Percentiles rank a stretch among this genome's conserved stretches.
phyloP scores from a whole-genome alignment of 2,113 vertebrate species.

The Psammodynastes pulverulentus region DNA sequence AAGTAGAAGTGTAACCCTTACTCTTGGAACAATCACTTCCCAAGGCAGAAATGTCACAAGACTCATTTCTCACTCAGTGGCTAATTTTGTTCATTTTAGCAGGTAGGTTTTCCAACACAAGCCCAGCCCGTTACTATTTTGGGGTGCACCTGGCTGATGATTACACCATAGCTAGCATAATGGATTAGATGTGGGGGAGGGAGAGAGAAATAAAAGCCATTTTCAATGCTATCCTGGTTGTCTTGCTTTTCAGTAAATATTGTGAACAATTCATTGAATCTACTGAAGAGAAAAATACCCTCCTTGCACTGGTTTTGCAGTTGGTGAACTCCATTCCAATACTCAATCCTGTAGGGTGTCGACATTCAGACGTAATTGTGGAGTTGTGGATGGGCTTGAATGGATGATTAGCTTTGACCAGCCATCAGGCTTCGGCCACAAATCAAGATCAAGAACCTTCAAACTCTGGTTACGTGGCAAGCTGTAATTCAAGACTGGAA shows the following conservation, averaged over 20 bases:
- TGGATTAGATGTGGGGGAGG: neutral
- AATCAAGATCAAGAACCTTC: neutral
- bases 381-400: neutral
- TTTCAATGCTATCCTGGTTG: neutral
- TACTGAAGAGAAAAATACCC: neutral
- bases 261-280: neutral
- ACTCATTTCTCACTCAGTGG: neutral
- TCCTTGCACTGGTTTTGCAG: neutral
- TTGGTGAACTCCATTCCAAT: neutral
- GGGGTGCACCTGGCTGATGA: neutral
- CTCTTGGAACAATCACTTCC: neutral
- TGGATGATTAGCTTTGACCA: neutral
- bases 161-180: neutral
- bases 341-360: neutral
- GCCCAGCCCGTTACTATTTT: neutral
- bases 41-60: neutral
- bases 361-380: neutral
- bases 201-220: neutral
- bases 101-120: neutral
- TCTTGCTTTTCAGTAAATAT: neutral
- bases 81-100: neutral
- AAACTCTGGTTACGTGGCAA: neutral
- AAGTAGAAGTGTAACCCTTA: neutral
- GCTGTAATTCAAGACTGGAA: neutral
- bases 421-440: neutral